Percentiles rank a stretch among this genome's conserved stretches.
phyloP scores from a whole-genome alignment of 2,113 vertebrate species.

The Chaetops frenatus region DNA sequence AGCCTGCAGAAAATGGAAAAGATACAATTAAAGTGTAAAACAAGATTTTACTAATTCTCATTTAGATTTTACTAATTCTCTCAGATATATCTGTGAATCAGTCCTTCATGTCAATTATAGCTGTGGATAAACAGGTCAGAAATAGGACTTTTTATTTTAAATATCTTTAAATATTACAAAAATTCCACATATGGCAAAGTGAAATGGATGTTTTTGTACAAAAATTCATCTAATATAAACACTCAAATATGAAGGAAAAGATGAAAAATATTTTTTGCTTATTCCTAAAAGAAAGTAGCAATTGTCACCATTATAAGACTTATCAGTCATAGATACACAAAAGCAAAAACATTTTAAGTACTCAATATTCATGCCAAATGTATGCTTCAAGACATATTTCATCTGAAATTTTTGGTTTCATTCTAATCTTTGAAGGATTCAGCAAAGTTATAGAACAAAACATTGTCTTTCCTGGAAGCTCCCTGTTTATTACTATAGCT shows the following conservation, averaged over 20 bases:
- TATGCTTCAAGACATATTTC: neutral
- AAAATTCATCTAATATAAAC: neutral
- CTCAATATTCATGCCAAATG: slow-evolving; percentile 19
- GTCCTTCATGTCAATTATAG: neutral
- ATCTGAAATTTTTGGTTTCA: slow-evolving; percentile 11
- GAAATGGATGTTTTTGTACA: neutral
- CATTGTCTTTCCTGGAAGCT: neutral
- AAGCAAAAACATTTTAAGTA: slow-evolving; percentile 35
- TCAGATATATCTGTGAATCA: neutral
- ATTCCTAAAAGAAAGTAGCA: neutral
- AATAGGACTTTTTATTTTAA: neutral
- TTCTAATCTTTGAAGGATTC: slow-evolving; percentile 7
- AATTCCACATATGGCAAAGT: neutral
- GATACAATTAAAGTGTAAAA: slow-evolving; percentile 12
- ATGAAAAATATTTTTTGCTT: neutral
- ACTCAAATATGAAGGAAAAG: neutral
- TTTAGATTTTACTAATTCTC: neutral
- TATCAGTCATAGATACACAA: slow-evolving; percentile 29
- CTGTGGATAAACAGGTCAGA: neutral
- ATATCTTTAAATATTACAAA: neutral
- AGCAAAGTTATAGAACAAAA: neutral
- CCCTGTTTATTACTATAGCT: neutral
- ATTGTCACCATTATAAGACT: slow-evolving; percentile 51
- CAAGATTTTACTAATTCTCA: neutral
- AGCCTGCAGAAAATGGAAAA: slow-evolving; percentile 1